Base-by-base conservation (phyloP, 2,888 invertebrate species). In the Aphodius granarius region DNA sequence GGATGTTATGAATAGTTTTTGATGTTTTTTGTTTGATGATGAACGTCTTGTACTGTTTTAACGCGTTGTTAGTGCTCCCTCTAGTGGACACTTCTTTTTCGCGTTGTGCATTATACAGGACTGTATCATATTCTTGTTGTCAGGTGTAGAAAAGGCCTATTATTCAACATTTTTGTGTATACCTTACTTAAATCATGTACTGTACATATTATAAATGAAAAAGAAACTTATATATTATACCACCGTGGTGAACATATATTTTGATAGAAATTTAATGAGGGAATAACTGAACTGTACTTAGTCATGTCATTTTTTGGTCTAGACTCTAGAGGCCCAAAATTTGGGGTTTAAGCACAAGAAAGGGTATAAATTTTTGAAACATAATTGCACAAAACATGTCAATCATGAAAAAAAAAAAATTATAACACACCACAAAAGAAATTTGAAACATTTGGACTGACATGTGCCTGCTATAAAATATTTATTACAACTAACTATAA, bases 371-470 rank as follows among this genome's bases (percentile, higher is more conserved):
- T 80, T 79, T 76, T 75, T 76, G 78, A 77, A 81, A 81, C 80
- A 73, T 79, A 72, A 23, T 66, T 43, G 62, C 62, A 62, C 62
- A 72, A 74, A 66, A 65, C 43, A 81, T 81, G 82, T 83, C 83
- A 83, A 82, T 81, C 79, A 81, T 80, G 78, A 23, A 66, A 66
- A 68, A 68, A 68, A 68, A 68, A 68, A 21, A n/a, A 68, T 68
- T 68, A 16, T 6, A 22, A 68, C 43, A 68, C 17, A 20, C 68
- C 16, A 63, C n/a, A 63, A 63, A 3, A 66, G 17, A 66, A 81
- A 77, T 76, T 75, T 76, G 78, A 80, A 83, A 82, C 81, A 77
- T 78, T 81, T 80, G 83, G 83, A 82, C 83, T 83, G 83, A 80
- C 80, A 81, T 82, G 83, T 83, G 83, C 83, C 83, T 83, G 82